Percentiles rank a stretch among this genome's conserved stretches.
Conservation (phyloP, 2,888 invertebrate genomes). For the Bombylius discolor region DNA sequence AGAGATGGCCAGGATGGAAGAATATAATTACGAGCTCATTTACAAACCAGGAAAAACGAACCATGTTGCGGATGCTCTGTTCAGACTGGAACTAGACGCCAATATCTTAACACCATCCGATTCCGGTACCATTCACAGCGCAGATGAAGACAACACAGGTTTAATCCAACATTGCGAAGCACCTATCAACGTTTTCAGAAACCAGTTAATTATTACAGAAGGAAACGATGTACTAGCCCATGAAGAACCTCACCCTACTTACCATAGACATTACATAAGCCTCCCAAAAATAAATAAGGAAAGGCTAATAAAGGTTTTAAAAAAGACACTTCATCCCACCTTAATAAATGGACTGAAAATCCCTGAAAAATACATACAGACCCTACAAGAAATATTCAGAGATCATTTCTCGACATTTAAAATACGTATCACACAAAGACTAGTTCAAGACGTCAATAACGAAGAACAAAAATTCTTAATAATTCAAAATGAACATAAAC, state of each 20-base stretch:
- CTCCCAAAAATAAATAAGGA: neutral
- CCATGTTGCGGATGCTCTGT: slow-evolving; percentile 8
- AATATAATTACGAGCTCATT: slow-evolving; percentile 10
- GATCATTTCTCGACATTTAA: neutral
- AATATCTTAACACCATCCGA: neutral
- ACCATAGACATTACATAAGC: neutral
- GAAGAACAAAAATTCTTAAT: neutral
- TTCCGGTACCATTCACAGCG: slow-evolving; percentile 9
- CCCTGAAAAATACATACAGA: neutral
- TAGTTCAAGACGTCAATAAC: neutral
- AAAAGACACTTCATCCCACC: neutral
- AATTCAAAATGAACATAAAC: slow-evolving; percentile 1
- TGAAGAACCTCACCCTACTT: neutral
- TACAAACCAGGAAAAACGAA: slow-evolving; percentile 11
- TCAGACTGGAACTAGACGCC: slow-evolving; percentile 1
- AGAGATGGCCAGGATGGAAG: slow-evolving; percentile 11
- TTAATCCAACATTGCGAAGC: neutral
- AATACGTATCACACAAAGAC: neutral
- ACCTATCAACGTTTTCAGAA: neutral
- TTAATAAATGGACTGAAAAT: slow-evolving; percentile 1
- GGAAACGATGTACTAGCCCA: neutral
- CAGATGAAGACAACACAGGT: slow-evolving; percentile 9
- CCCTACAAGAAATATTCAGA: neutral
- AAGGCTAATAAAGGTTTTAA: neutral
- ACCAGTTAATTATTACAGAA: neutral